phyloP scores from a whole-genome alignment of 2,113 vertebrate species.

The Tachysurus vachellii region DNA sequence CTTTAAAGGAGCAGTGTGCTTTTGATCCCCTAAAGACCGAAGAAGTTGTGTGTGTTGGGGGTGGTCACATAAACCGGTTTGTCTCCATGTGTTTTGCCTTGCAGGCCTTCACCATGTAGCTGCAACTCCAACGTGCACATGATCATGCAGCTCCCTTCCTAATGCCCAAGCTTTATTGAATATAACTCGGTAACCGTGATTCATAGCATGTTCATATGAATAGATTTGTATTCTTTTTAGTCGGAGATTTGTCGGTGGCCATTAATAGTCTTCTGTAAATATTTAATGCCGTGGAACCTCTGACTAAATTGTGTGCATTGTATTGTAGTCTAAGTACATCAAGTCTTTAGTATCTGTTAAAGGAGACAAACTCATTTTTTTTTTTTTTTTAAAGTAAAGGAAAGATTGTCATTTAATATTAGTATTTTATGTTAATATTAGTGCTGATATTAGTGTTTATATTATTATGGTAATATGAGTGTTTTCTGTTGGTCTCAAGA shows the following conservation, averaged over 20 bases:
- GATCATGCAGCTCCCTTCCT: background rate
- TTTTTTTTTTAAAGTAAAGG: background rate
- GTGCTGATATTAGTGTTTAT: too few species aligned
- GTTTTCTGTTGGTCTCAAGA: too few species aligned
- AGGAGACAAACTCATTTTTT: background rate
- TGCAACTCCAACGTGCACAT: background rate
- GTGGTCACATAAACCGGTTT: constrained; percentile 16
- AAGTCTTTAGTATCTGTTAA: background rate
- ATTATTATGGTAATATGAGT: too few species aligned
- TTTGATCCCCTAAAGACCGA: too few species aligned
- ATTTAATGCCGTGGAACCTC: background rate
- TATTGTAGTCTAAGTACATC: background rate
- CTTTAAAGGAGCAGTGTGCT: background rate
- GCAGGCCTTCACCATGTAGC: constrained; percentile 3
- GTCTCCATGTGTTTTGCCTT: constrained; percentile 21
- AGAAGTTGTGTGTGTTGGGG: background rate
- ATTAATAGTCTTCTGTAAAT: background rate
- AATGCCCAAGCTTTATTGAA: background rate
- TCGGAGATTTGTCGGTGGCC: too few species aligned
- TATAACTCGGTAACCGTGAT: background rate
- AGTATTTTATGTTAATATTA: background rate
- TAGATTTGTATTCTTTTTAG: background rate
- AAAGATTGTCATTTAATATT: background rate
- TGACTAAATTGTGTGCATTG: background rate
- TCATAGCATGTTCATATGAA: background rate